Percentiles rank a stretch among this genome's conserved stretches.
phyloP scores from a whole-genome alignment of 2,888 invertebrate genomes.

The Agapetus fuscipes region DNA sequence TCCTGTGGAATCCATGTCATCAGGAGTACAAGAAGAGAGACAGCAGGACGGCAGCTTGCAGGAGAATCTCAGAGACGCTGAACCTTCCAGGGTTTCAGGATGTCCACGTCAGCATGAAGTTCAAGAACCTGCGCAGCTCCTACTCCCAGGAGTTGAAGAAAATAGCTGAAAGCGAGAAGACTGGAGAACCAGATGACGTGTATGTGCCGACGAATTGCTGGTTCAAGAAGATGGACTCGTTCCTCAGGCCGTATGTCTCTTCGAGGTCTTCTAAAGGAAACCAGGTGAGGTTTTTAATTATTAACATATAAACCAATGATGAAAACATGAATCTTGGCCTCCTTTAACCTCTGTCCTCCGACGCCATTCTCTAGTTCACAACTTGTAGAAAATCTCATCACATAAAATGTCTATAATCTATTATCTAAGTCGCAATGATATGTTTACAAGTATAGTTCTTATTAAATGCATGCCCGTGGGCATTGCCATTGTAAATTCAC shows the following conservation, averaged over 20 bases:
- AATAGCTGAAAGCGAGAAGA: constrained; percentile 23
- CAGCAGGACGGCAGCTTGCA: constrained; percentile 24
- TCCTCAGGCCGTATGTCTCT: constrained; percentile 24
- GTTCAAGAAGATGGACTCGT: constrained; percentile 28
- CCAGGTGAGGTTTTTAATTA: too few relatives aligned
- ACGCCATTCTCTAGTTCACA: too few relatives aligned
- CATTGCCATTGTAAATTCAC: too few relatives aligned
- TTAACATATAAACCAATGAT: too few relatives aligned
- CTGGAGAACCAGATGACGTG: constrained; percentile 18
- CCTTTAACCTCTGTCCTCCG: too few relatives aligned
- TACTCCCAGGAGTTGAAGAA: constrained; percentile 34
- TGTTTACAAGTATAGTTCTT: too few relatives aligned
- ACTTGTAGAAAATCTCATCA: too few relatives aligned
- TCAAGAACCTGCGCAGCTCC: constrained; percentile 32
- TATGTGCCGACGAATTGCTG: constrained; percentile 26
- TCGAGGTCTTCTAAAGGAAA: too few relatives aligned
- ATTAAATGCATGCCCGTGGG: too few relatives aligned
- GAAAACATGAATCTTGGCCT: too few relatives aligned
- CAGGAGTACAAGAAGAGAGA: constrained; percentile 26
- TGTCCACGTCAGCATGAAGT: constrained; percentile 30
- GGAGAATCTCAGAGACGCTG: constrained; percentile 27
- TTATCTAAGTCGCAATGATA: too few relatives aligned
- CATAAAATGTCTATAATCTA: too few relatives aligned
- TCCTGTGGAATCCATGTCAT: constrained; percentile 28
- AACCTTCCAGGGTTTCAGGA: constrained; percentile 28